Evolutionary conservation across 2,888 invertebrate species (phyloP).

Genomic region (Allolobophora icterica): DNA sequence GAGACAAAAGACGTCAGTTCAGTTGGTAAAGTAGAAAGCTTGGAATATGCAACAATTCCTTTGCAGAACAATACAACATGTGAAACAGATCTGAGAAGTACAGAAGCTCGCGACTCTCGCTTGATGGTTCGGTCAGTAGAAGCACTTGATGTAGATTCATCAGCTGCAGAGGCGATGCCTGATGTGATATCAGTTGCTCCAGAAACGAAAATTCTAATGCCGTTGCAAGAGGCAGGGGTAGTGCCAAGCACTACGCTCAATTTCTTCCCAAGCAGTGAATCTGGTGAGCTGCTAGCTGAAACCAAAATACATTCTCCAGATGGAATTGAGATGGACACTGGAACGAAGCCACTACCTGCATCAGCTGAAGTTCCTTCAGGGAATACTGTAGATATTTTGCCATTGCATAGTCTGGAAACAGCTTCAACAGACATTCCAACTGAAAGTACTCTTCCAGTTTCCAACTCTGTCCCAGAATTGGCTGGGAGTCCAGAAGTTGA

Average conservation of each 20-base stretch:
- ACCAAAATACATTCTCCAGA: not conserved
- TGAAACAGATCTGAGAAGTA: not conserved
- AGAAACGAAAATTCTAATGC: not conserved
- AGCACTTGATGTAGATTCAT: constrained; percentile 2
- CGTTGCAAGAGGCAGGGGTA: not conserved
- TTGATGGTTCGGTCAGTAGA: not conserved
- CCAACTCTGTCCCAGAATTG: not conserved
- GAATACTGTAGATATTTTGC: not conserved
- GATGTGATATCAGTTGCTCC: not conserved
- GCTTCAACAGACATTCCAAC: constrained; percentile 5
- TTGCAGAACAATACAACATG: not conserved
- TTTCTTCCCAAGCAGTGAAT: not conserved
- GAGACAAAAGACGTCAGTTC: not conserved
- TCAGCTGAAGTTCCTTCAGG: not conserved
- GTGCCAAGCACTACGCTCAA: not conserved
- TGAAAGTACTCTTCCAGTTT: not conserved
- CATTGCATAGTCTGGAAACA: not conserved
- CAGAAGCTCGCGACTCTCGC: not conserved
- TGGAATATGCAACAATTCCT: not conserved
- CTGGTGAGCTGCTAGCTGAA: not conserved
- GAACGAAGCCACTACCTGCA: not conserved
- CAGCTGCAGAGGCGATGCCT: not conserved
- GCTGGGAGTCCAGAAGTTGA: too few relatives aligned
- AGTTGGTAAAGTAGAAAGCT: not conserved
- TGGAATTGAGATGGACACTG: not conserved